Evolutionary conservation across 92 coral and sea anemone genomes (phyloP).

Genomic region (Palythoa grandiflora): DNA sequence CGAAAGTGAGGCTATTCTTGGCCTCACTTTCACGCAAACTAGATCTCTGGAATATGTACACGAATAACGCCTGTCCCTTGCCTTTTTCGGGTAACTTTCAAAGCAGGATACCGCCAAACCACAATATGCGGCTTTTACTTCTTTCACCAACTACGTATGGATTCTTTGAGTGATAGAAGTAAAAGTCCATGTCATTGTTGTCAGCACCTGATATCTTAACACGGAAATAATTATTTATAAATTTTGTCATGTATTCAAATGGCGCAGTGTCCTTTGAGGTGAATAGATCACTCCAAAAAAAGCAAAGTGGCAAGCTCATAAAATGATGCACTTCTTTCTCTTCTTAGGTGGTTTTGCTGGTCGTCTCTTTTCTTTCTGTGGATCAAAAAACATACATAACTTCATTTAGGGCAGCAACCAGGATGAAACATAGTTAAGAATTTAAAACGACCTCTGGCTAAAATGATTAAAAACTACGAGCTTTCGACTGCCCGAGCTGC

Average conservation of each 20-base stretch:
- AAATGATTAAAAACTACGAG: too few species aligned
- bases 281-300: not conserved
- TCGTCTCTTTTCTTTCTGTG: slow-evolving; percentile 91
- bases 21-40: too few species aligned
- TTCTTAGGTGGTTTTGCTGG: slow-evolving; percentile 67
- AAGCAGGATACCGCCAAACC: not conserved
- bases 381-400: slow-evolving; percentile 39
- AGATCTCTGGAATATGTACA: too few species aligned
- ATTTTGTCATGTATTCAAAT: not conserved
- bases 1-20: too few species aligned
- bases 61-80: not conserved
- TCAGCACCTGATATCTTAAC: not conserved
- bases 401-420: not conserved
- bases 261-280: not conserved
- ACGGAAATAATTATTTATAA: not conserved
- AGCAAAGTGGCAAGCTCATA: slow-evolving; percentile 58
- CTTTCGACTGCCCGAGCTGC: too few species aligned
- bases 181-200: not conserved
- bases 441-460: too few species aligned
- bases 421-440: too few species aligned
- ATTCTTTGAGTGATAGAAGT: slow-evolving; percentile 17
- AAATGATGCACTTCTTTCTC: slow-evolving; percentile 87
- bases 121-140: not conserved
- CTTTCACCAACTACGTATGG: slow-evolving; percentile 14
- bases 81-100: not conserved